These are phyloP conservation scores for Anthonomus grandis DNA, from an alignment of 1,140 invertebrate species.

Conservation along the genomic window DNA sequence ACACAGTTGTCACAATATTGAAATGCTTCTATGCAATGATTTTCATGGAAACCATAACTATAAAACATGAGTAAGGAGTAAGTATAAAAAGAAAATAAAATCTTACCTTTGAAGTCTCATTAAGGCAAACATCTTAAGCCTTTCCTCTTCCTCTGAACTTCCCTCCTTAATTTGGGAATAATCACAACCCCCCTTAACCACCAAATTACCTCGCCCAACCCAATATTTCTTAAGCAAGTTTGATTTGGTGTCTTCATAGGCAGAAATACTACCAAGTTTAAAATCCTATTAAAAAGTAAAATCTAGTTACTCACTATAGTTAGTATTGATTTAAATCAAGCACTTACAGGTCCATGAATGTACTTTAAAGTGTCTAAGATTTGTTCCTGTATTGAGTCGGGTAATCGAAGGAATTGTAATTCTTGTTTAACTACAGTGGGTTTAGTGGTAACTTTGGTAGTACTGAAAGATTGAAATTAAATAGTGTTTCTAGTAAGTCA, in stretches of 20 bases:
- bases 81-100: slow-evolving; percentile 10
- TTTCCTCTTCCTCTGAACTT: slow-evolving; percentile 54
- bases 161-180: slow-evolving; percentile 57
- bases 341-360: slow-evolving; percentile 61
- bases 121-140: slow-evolving; percentile 64
- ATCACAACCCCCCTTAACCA: slow-evolving; percentile 67
- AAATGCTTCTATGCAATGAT: slow-evolving; percentile 71
- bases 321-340: slow-evolving; percentile 2
- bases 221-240: slow-evolving; percentile 67
- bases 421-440: slow-evolving; percentile 60
- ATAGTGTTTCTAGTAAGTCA: slow-evolving; percentile 5
- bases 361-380: slow-evolving; percentile 66
- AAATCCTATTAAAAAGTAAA: slow-evolving; percentile 56
- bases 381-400: slow-evolving; percentile 62
- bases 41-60: slow-evolving; percentile 67
- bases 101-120: slow-evolving; percentile 63
- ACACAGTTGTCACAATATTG: slow-evolving; percentile 59
- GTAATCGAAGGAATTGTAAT: slow-evolving; percentile 64
- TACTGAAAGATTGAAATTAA: slow-evolving; percentile 25
- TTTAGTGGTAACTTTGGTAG: slow-evolving; percentile 40
- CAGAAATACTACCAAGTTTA: slow-evolving; percentile 48
- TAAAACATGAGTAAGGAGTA: slow-evolving; percentile 34
- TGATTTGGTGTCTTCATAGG: slow-evolving; percentile 61
- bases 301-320: no score
- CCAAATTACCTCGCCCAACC: slow-evolving; percentile 67